These are phyloP conservation scores for Jaculus jaculus DNA, from an alignment of 2,113 vertebrate genomes.

Conservation along the genomic window DNA sequence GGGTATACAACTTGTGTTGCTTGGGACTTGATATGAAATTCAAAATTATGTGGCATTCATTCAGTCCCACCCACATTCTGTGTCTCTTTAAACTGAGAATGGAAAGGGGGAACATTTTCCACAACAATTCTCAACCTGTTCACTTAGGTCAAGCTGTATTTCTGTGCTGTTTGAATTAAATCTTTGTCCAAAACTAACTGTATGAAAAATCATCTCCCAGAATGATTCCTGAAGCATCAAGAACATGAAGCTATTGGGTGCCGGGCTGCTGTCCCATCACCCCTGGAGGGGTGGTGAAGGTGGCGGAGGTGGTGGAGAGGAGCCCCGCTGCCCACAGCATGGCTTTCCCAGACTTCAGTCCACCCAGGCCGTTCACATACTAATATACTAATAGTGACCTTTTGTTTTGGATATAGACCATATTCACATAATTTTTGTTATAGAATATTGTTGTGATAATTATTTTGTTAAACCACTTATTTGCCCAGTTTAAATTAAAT, in stretches of 20 bases:
- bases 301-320: accelerated
- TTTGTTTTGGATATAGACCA: background rate
- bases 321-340: no score
- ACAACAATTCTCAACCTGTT: no score
- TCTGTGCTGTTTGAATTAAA: background rate
- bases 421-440: background rate
- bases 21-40: background rate
- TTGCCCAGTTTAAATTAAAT: no score
- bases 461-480: no score
- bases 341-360: background rate
- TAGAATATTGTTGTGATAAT: no score
- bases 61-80: background rate
- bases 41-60: background rate
- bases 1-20: background rate
- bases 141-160: background rate
- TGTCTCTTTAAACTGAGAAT: background rate
- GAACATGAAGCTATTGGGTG: background rate
- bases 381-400: background rate
- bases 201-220: background rate
- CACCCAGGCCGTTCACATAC: background rate
- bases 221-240: background rate
- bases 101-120: background rate
- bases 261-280: background rate
- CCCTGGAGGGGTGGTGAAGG: background rate
- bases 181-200: background rate